A percentile compares a stretch with the other conserved stretches of the same genome.
Conservation (phyloP, 2,113 vertebrate genomes). For the Corydoras sp. region DNA sequence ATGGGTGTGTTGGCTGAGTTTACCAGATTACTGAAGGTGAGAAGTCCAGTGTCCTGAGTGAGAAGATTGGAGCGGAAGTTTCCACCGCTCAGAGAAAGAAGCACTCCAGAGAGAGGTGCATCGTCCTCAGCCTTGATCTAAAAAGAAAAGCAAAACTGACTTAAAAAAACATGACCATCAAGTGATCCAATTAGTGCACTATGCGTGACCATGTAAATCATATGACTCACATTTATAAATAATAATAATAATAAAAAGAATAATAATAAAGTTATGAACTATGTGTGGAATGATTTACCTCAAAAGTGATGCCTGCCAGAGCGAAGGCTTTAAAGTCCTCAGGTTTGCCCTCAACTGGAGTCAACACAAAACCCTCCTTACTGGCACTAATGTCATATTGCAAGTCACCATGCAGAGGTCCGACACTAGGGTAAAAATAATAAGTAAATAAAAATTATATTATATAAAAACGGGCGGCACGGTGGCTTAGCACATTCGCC, state of each 20-base stretch:
- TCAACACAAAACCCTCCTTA: slow-evolving; percentile 92
- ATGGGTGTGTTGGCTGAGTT: neutral
- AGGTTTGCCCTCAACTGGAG: slow-evolving; percentile 76
- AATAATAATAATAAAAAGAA: too few species aligned
- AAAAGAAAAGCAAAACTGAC: neutral
- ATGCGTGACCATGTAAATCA: too few species aligned
- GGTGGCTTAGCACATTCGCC: too few species aligned
- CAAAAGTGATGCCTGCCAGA: slow-evolving; percentile 90
- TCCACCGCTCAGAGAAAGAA: slow-evolving; percentile 91
- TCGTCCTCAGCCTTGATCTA: slow-evolving; percentile 89
- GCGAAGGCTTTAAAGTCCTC: slow-evolving; percentile 97
- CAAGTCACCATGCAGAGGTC: slow-evolving; percentile 88
- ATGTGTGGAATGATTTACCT: slow-evolving; percentile 64
- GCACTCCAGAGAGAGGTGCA: slow-evolving; percentile 85
- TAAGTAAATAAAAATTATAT: neutral
- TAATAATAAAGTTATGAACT: neutral
- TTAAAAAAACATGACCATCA: neutral
- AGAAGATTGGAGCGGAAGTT: slow-evolving; percentile 92
- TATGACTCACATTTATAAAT: too few species aligned
- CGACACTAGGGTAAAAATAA: slow-evolving; percentile 69
- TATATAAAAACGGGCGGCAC: neutral
- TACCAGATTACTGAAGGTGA: slow-evolving; percentile 95
- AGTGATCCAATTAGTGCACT: too few species aligned
- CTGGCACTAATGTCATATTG: slow-evolving; percentile 83
- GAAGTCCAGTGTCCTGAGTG: slow-evolving; percentile 88